These are phyloP conservation scores for Psilopogon haemacephalus DNA, from an alignment of 2,113 vertebrate genomes.

Conservation along the genomic window DNA sequence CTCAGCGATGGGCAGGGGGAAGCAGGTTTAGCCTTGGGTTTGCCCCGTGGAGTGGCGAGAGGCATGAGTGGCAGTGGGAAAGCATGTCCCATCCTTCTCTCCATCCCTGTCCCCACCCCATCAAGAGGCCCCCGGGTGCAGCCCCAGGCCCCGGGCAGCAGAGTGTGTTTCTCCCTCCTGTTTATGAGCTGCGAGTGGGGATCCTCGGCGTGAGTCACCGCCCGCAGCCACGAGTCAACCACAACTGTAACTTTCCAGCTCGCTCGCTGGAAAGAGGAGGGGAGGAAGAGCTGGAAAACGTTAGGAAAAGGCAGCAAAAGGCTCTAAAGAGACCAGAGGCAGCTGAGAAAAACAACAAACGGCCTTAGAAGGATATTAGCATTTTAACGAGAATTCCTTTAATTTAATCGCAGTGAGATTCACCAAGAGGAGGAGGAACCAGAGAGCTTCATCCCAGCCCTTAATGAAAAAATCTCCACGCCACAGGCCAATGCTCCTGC, in stretches of 20 bases:
- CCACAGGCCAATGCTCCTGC: slow-evolving; percentile 1
- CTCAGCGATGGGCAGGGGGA: fast-evolving
- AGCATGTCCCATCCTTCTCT: background rate
- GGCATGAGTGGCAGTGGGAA: fast-evolving
- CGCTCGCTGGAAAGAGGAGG: slow-evolving; percentile 3
- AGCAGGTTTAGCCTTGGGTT: background rate
- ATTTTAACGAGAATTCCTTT: slow-evolving; percentile 63
- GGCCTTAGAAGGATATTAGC: slow-evolving; percentile 47
- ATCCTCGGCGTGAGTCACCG: slow-evolving; percentile 50
- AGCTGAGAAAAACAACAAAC: slow-evolving; percentile 62
- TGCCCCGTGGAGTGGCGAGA: fast-evolving
- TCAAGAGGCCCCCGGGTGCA: background rate
- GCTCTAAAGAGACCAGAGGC: slow-evolving; percentile 34
- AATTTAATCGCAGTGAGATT: slow-evolving; percentile 62
- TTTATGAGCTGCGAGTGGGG: slow-evolving; percentile 53
- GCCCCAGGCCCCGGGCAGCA: background rate
- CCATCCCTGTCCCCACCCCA: fast-evolving
- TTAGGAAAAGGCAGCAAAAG: slow-evolving; percentile 49
- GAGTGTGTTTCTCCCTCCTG: background rate
- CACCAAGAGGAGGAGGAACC: slow-evolving; percentile 28
- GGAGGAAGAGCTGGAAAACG: slow-evolving; percentile 54
- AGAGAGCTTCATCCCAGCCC: slow-evolving; percentile 15
- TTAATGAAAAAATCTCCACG: slow-evolving; percentile 14
- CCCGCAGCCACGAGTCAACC: slow-evolving; percentile 26
- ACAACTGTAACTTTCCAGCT: slow-evolving; percentile 51